Conservation (phyloP, 2,888 invertebrate species). For the Tortrix viridana region DNA sequence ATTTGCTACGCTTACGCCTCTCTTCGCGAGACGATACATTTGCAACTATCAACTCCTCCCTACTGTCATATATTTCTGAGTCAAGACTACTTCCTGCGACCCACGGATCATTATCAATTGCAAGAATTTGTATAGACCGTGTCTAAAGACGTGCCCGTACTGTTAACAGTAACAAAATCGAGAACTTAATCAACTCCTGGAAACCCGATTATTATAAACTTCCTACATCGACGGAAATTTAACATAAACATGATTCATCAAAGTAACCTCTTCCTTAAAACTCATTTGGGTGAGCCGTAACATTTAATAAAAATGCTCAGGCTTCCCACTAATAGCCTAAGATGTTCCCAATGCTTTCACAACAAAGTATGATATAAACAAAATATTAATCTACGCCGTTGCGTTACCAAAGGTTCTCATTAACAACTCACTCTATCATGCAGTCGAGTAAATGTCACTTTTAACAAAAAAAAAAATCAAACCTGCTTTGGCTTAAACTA, state of each 20-base stretch:
- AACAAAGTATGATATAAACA: slow-evolving; percentile 28
- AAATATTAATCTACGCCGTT: slow-evolving; percentile 28
- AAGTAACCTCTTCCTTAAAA: slow-evolving; percentile 26
- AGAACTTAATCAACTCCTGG: neutral
- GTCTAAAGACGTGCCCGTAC: too few species aligned
- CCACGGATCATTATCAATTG: too few species aligned
- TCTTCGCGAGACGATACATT: too few species aligned
- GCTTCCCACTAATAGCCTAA: slow-evolving; percentile 29
- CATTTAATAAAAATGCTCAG: slow-evolving; percentile 29
- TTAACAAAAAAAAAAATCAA: neutral
- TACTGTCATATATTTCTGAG: too few species aligned
- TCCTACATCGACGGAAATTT: slow-evolving; percentile 20
- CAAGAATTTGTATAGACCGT: too few species aligned
- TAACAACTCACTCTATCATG: neutral
- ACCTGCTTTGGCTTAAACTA: neutral
- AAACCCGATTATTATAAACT: neutral
- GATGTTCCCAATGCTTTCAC: slow-evolving; percentile 30
- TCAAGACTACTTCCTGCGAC: too few species aligned
- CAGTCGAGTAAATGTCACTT: neutral
- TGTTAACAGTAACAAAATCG: neutral
- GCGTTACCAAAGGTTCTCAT: slow-evolving; percentile 15
- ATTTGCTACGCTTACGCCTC: too few species aligned
- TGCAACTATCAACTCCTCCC: too few species aligned
- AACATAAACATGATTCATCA: slow-evolving; percentile 27
- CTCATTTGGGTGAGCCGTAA: slow-evolving; percentile 27